Conservation (phyloP, 2,797 vertebrate species). For the Chromobotia macracanthus region DNA sequence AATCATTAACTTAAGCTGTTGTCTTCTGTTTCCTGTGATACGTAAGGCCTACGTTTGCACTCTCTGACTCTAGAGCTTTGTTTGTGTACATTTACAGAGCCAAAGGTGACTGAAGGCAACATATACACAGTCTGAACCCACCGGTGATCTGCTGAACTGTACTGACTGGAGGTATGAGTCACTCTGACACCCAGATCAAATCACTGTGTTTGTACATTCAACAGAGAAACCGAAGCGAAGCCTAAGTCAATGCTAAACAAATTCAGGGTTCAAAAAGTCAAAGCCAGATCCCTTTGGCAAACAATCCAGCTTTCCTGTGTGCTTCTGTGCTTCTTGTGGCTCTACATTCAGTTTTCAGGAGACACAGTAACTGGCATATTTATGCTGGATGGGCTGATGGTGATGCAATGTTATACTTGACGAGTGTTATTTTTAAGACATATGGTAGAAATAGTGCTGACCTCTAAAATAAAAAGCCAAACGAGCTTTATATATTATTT, state of each 20-base stretch:
- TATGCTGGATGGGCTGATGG: not conserved
- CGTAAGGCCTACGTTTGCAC: not conserved
- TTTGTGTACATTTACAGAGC: conserved; percentile 5
- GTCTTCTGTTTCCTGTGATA: not conserved
- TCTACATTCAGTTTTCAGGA: conserved; percentile 9
- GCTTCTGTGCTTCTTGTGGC: conserved; percentile 9
- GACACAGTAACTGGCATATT: conserved; percentile 5
- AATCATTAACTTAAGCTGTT: not conserved
- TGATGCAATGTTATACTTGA: conserved; percentile 5
- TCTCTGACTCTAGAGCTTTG: conserved; percentile 11
- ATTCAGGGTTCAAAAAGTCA: conserved; percentile 60
- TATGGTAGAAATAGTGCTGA: not conserved
- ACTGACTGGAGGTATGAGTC: conserved; percentile 51
- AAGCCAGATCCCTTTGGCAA: conserved; percentile 49
- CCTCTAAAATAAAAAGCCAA: not conserved
- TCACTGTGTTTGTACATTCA: conserved; percentile 44
- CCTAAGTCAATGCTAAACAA: conserved; percentile 56
- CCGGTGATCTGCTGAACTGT: conserved; percentile 46
- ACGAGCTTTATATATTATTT: conserved; percentile 13
- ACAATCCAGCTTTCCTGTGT: conserved; percentile 12
- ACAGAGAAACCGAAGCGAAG: conserved; percentile 50
- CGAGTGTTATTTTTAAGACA: too few relatives aligned
- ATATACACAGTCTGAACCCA: conserved; percentile 26
- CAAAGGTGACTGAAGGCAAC: too few relatives aligned
- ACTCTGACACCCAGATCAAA: conserved; percentile 33